Base-by-base conservation (phyloP, 2,888 invertebrate species). In the Saturnia pavonia region DNA sequence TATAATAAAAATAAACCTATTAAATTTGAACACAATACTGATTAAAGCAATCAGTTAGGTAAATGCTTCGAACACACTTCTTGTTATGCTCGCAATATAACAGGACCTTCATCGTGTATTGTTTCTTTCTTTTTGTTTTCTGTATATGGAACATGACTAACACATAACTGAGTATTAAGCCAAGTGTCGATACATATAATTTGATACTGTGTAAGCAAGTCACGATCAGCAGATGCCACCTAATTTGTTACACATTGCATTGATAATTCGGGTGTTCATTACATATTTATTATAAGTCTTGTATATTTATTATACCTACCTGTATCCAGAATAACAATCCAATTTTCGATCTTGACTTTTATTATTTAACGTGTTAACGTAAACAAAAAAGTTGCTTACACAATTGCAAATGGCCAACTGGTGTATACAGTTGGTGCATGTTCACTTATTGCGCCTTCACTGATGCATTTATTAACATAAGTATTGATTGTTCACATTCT, bases 201-300 rank as follows among this genome's bases (percentile, higher is more conserved):
- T 69, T 71, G 66, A 70, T 66, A 69, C 72, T 78, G 66, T 25
- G 70, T 43, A 81, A 71, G 70, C 76, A 54, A 67, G 65, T 60
- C 80, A 77, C 76, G 80, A 74, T 16, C 42, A 68, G 73, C 79
- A 79, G 75, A 75, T 77, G 79, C 69, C 73, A 78, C 77, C 79
- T 75, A 78, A 81, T 81, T 81, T 74, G 76, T 74, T 74, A 78
- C 75, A 79, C 76, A 75, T 73, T 77, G 72, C 69, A 67, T 51
- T 67, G 68, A 72, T 69, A 74, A 48, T 74, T 69, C 71, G 68
- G 72, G 51, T 68, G 68, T 73, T 69, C 69, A 69, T 16, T 57
- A 57, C n/a, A 6, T 25, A 2, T 57, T 57, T 4, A 25, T 57
- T 57, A 57, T 57, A 3, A 25, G 25, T 22, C 3, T 25, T 57